Percentiles rank a stretch among this genome's conserved stretches.
These are phyloP conservation scores for Heliconius hewitsoni DNA, from an alignment of 1,140 invertebrate species.

Conservation along the genomic window DNA sequence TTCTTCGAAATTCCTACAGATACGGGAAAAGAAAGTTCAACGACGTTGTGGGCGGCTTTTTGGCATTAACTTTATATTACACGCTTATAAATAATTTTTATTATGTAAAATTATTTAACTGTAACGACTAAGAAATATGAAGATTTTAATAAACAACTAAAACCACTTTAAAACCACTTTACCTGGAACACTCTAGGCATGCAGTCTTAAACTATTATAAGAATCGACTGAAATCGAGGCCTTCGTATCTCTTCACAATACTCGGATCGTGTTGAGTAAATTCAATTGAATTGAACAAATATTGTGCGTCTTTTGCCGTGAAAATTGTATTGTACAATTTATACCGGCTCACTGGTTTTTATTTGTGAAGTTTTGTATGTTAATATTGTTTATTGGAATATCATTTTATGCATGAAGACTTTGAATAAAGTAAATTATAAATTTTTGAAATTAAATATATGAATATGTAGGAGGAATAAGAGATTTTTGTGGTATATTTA, in stretches of 20 bases:
- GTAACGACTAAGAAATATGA: too few species aligned
- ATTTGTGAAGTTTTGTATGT: slow-evolving; percentile 33
- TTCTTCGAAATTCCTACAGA: too few species aligned
- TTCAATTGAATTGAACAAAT: slow-evolving; percentile 53
- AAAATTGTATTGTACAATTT: slow-evolving; percentile 51
- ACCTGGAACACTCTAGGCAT: not conserved
- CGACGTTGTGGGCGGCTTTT: too few species aligned
- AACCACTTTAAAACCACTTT: not conserved
- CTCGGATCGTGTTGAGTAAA: slow-evolving; percentile 49
- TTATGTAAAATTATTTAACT: too few species aligned
- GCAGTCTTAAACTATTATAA: slow-evolving; percentile 37
- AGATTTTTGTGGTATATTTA: not conserved
- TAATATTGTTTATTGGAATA: slow-evolving; percentile 32
- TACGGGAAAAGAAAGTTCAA: too few species aligned
- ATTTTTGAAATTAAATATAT: not conserved
- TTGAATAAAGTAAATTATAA: slow-evolving; percentile 6
- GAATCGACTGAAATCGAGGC: slow-evolving; percentile 29
- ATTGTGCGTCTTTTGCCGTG: slow-evolving; percentile 46
- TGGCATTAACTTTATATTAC: too few species aligned
- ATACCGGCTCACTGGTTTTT: slow-evolving; percentile 38
- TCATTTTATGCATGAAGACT: slow-evolving; percentile 19
- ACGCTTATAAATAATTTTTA: too few species aligned
- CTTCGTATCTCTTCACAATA: slow-evolving; percentile 34
- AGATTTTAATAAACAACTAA: not conserved
- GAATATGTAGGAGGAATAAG: too few species aligned